Base-by-base conservation (phyloP, 64 coral and sea anemone genomes). In the Montipora foliosa region DNA sequence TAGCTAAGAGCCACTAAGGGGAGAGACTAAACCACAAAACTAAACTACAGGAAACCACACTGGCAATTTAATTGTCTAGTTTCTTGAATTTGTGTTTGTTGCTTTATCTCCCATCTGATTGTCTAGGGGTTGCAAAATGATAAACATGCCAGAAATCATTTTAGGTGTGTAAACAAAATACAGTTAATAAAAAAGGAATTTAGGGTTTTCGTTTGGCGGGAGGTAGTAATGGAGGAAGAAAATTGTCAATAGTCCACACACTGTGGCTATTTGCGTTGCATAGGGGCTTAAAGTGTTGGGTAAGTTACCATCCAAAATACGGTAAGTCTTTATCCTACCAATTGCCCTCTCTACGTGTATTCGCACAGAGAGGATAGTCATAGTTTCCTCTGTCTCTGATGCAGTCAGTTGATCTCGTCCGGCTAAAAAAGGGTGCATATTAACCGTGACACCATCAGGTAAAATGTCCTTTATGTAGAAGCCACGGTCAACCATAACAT, bases 391-490 rank as follows among this genome's bases (percentile, higher is more conserved):
- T 64, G 60, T 64, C 60, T 64, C 60, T 14, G 8, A 11, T 64
- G 60, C 60, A 17, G 60, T 64, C 60, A 64, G 8, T 64, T 64
- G 60, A 15, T 15, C 60, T 15, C 60, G 8, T 64, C 60, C 8
- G 14, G 60, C 60, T 15, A 64, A 64, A 11, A 64, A 64, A 15
- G 8, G 60, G 0, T 0, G 5, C 0, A 64, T 64, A 29, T 87
- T 61, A 67, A 87, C 83, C 61, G 64, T 87, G 52, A 87, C 83
- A 48, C 64, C 8, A 64, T 64, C 60, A 64, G 60, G 60, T 8
- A 64, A 7, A 14, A 64, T 64, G 60, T 64, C 14, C 14, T 11
- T 1, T 14, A 64, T 64, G 60, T 64, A 0, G 14, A 64, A 64
- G 14, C 60, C 8, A 14, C 60, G 60, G 3, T 64, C 60, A 64